phyloP scores from a whole-genome alignment of 2,113 vertebrate genomes.

The Perognathus longimembris region DNA sequence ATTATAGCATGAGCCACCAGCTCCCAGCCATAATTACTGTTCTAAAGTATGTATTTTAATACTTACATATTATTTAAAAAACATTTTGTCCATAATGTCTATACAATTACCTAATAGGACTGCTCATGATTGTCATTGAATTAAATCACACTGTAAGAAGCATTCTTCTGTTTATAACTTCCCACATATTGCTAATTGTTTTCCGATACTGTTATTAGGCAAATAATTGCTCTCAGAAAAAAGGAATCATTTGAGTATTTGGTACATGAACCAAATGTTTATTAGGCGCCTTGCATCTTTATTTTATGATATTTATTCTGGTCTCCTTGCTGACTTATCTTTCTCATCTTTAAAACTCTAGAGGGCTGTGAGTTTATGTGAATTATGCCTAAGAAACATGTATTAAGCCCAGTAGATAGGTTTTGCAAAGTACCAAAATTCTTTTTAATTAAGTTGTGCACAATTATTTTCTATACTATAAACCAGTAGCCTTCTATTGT shows the following conservation, averaged over 20 bases:
- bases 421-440: background rate
- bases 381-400: background rate
- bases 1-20: no score
- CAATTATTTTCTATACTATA: background rate
- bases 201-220: background rate
- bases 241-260: background rate
- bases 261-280: background rate
- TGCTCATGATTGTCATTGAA: background rate
- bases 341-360: background rate
- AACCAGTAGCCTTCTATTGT: background rate
- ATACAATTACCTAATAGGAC: background rate
- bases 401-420: background rate
- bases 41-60: background rate
- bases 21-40: background rate
- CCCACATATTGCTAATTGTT: background rate
- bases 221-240: background rate
- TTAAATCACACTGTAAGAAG: background rate
- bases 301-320: background rate
- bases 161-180: background rate
- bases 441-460: background rate
- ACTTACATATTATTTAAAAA: background rate
- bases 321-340: background rate
- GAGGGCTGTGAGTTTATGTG: background rate
- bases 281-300: background rate
- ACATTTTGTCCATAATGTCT: background rate